These are phyloP conservation scores for Argyresthia albistria DNA, from an alignment of 2,888 invertebrate species.

Conservation along the genomic window DNA sequence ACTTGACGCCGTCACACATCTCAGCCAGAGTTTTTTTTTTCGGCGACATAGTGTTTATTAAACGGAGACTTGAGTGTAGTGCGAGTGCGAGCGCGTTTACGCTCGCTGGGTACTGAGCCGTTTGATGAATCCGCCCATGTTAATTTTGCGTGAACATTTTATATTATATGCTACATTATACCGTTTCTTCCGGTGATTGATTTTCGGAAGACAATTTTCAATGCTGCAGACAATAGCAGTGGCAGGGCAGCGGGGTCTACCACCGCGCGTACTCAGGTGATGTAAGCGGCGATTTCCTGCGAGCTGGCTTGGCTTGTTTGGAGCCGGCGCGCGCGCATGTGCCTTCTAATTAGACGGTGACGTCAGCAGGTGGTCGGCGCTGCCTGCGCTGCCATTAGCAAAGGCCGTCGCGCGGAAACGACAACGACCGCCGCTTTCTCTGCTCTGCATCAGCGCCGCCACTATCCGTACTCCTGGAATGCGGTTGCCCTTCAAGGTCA, in stretches of 20 bases:
- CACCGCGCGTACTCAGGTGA: slow-evolving; percentile 54
- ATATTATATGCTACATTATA: background rate
- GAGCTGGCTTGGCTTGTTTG: slow-evolving; percentile 16
- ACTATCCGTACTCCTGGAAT: slow-evolving; percentile 10
- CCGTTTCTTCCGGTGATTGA: background rate
- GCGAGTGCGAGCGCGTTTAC: too few species aligned
- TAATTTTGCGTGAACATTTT: too few species aligned
- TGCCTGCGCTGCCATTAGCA: slow-evolving; percentile 46
- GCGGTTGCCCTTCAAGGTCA: slow-evolving; percentile 32
- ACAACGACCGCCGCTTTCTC: slow-evolving; percentile 68
- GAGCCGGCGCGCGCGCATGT: slow-evolving; percentile 36
- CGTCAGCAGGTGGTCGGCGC: slow-evolving; percentile 45
- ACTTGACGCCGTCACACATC: background rate
- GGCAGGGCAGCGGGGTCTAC: slow-evolving; percentile 22
- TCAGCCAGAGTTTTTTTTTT: background rate
- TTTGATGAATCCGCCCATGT: too few species aligned
- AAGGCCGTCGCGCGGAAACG: slow-evolving; percentile 65
- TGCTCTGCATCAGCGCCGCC: slow-evolving; percentile 31
- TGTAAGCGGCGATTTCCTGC: slow-evolving; percentile 63
- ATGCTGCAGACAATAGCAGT: slow-evolving; percentile 26
- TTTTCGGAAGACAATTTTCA: background rate
- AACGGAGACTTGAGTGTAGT: background rate
- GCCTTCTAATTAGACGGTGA: slow-evolving; percentile 61
- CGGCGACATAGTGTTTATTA: background rate
- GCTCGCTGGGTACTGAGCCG: background rate